Percentiles rank a stretch among this genome's conserved stretches.
Conservation (phyloP, 1,140 invertebrate species). For the Dendrolimus punctatus region DNA sequence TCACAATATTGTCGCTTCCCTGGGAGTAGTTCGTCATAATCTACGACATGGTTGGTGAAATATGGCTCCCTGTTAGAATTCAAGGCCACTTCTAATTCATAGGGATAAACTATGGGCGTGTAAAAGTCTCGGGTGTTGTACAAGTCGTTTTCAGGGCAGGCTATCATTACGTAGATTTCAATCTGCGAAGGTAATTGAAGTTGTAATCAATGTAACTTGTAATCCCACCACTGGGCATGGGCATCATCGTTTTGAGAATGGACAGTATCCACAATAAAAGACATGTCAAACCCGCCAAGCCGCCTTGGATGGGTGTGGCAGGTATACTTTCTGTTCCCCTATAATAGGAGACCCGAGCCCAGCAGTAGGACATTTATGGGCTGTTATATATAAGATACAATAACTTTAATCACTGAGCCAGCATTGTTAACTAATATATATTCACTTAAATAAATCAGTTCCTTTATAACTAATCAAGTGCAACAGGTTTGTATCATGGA, state of each 20-base stretch:
- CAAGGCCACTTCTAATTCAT: constrained; percentile 92
- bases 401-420: too few relatives aligned
- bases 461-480: too few relatives aligned
- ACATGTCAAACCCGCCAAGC: too few relatives aligned
- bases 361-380: too few relatives aligned
- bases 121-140: constrained; percentile 90
- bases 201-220: neutral
- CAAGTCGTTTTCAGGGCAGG: constrained; percentile 91
- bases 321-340: too few relatives aligned
- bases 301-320: too few relatives aligned
- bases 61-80: constrained; percentile 76
- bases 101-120: constrained; percentile 92
- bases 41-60: constrained; percentile 78
- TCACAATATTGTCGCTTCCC: constrained; percentile 73
- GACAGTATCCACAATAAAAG: neutral
- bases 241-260: neutral
- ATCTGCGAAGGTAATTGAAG: constrained; percentile 73
- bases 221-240: neutral
- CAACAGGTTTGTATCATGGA: too few relatives aligned
- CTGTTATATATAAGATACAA: too few relatives aligned
- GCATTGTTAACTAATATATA: too few relatives aligned
- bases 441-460: too few relatives aligned
- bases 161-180: constrained; percentile 91
- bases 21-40: constrained; percentile 84
- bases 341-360: too few relatives aligned